These are phyloP conservation scores for Tyria jacobaeae DNA, from an alignment of 2,888 invertebrate genomes.

Conservation along the genomic window DNA sequence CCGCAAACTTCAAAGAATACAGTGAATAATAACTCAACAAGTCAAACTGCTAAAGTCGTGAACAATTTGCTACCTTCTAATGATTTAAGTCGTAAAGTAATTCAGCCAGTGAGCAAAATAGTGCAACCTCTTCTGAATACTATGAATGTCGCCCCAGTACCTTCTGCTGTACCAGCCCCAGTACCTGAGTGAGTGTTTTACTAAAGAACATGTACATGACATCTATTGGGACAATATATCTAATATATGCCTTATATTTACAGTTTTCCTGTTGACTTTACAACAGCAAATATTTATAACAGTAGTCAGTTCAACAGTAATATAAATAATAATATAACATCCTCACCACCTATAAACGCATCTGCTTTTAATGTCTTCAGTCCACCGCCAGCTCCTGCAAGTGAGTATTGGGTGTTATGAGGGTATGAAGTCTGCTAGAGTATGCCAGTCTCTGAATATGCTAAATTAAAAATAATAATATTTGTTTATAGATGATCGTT, in stretches of 20 bases:
- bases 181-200: conserved; percentile 77
- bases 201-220: not conserved
- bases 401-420: conserved; percentile 58
- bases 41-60: conserved; percentile 68
- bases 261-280: conserved; percentile 91
- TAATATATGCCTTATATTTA: conserved; percentile 47
- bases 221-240: conserved; percentile 11
- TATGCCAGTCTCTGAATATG: not conserved
- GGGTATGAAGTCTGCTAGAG: not conserved
- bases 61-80: conserved; percentile 64
- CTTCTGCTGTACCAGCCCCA: conserved; percentile 53
- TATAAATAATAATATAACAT: conserved; percentile 70
- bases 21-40: conserved; percentile 64
- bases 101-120: conserved; percentile 70
- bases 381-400: conserved; percentile 62
- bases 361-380: conserved; percentile 69
- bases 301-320: conserved; percentile 82
- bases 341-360: conserved; percentile 78
- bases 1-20: conserved; percentile 64
- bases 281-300: conserved; percentile 90
- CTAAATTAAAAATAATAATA: conserved; percentile 8
- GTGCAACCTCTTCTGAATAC: conserved; percentile 63
- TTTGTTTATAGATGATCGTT: conserved; percentile 91
- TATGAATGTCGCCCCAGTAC: conserved; percentile 50
- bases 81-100: conserved; percentile 70